These are phyloP conservation scores for Butastur rufipennis DNA, from an alignment of 2,113 vertebrate species.

Conservation along the genomic window DNA sequence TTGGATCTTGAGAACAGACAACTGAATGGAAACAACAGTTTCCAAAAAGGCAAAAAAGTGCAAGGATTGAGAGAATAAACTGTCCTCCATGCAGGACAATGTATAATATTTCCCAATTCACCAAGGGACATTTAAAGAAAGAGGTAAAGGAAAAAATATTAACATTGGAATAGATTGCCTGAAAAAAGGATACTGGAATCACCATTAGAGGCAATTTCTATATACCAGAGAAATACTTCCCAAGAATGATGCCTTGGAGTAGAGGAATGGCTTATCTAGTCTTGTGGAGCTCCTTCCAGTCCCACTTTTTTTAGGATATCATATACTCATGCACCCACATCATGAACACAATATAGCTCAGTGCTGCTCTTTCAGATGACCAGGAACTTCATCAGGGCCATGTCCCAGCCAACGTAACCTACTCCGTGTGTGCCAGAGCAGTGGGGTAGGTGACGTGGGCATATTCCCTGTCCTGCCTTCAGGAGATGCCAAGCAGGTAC, in stretches of 20 bases:
- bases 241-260: neutral
- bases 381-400: neutral
- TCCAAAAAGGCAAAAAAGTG: neutral
- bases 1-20: neutral
- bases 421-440: neutral
- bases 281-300: neutral
- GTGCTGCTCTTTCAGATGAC: neutral
- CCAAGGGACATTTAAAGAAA: neutral
- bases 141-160: neutral
- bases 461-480: neutral
- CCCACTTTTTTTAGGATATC: neutral
- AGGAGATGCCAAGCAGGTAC: neutral
- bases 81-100: neutral
- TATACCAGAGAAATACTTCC: neutral
- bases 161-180: neutral
- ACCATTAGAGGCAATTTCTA: neutral
- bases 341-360: neutral
- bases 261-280: neutral
- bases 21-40: neutral
- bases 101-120: neutral
- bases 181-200: neutral
- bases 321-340: neutral
- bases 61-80: neutral
- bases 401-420: fast-evolving
- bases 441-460: neutral